A percentile compares a stretch with the other conserved stretches of the same genome.
phyloP scores from a whole-genome alignment of 2,113 vertebrate species.

The Coturnix japonica region DNA sequence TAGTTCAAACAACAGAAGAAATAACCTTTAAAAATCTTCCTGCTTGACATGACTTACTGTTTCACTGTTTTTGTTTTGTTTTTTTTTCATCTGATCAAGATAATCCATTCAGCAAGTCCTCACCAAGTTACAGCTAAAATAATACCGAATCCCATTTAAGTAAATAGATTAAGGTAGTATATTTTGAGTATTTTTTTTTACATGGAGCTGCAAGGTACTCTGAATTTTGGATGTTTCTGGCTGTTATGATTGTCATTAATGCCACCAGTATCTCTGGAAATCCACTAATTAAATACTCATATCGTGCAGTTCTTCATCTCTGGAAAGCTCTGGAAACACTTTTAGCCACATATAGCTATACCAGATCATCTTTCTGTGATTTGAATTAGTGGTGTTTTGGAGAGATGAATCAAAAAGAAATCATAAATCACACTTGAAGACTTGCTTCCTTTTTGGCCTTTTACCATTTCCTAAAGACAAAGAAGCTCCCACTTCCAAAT shows the following conservation, averaged over 20 bases:
- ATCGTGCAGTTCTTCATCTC: not conserved
- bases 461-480: not conserved
- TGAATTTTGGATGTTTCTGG: not conserved
- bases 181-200: not conserved
- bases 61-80: not conserved
- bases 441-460: not conserved
- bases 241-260: not conserved
- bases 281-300: not conserved
- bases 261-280: not conserved
- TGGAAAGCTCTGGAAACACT: not conserved
- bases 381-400: not conserved
- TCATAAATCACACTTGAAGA: not conserved
- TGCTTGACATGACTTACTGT: not conserved
- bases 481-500: not conserved
- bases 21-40: conserved; percentile 1
- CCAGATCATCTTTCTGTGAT: not conserved
- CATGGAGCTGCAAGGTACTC: not conserved
- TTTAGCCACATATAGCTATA: not conserved
- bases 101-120: not conserved
- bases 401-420: not conserved
- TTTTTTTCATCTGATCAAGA: not conserved
- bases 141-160: not conserved
- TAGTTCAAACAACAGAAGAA: not conserved
- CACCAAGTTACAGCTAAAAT: not conserved
- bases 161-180: not conserved